Conservation (phyloP, 1,140 invertebrate species). For the Pogonomyrmex californicus region DNA sequence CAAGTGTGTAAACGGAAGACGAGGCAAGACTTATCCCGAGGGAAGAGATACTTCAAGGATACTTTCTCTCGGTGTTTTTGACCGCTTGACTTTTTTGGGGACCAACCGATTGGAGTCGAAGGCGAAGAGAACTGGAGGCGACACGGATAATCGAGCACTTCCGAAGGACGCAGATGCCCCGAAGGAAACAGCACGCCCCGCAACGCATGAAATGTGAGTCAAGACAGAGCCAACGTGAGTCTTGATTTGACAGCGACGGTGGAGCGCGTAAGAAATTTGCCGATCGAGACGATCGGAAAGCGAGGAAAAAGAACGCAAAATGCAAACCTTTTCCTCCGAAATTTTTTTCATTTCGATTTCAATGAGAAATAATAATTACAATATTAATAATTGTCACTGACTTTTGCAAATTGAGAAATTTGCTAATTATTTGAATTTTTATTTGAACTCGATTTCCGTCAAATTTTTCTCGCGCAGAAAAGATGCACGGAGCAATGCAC, state of each 20-base stretch:
- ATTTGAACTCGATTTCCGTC: background rate
- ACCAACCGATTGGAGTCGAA: constrained; percentile 55
- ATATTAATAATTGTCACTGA: background rate
- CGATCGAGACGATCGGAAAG: background rate
- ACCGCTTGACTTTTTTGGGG: constrained; percentile 61
- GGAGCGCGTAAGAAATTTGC: background rate
- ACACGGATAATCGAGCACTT: constrained; percentile 71
- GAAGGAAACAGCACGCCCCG: constrained; percentile 86
- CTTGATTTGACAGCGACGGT: constrained; percentile 18
- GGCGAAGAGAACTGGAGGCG: constrained; percentile 79
- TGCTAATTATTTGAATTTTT: background rate
- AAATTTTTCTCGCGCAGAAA: background rate
- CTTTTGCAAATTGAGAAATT: constrained; percentile 14
- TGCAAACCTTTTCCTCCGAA: background rate
- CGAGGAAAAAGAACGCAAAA: background rate
- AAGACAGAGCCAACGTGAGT: background rate
- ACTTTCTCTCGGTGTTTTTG: constrained; percentile 17
- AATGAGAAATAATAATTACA: background rate
- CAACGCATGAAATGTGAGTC: constrained; percentile 87
- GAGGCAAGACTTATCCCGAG: constrained; percentile 39
- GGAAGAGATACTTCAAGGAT: constrained; percentile 50
- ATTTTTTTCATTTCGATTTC: background rate
- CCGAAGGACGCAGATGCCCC: constrained; percentile 85
- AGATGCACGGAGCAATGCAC: background rate
- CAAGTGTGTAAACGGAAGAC: constrained; percentile 48